phyloP scores from a whole-genome alignment of 2,113 vertebrate genomes.

The Cricetomys ansorgei region DNA sequence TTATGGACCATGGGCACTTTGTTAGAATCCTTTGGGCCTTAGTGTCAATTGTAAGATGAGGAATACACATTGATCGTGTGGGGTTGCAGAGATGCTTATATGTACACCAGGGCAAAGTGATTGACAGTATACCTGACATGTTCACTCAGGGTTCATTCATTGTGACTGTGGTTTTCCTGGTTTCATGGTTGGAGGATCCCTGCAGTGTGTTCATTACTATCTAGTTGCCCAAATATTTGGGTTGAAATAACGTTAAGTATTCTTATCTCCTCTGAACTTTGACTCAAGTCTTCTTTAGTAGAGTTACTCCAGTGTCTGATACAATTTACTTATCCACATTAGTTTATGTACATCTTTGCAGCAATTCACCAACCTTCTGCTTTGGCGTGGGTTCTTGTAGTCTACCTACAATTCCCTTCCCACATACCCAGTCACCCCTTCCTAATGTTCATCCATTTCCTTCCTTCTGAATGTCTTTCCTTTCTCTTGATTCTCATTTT shows the following conservation, averaged over 20 bases:
- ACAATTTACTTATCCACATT: background rate
- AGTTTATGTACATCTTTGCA: background rate
- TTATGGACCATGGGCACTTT: background rate
- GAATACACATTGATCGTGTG: background rate
- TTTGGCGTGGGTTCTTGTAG: background rate
- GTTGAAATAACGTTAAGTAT: background rate
- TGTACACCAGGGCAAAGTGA: background rate
- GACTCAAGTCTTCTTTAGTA: background rate
- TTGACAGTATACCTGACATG: background rate
- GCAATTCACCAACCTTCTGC: background rate
- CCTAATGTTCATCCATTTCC: background rate
- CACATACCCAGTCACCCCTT: background rate
- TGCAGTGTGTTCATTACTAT: background rate
- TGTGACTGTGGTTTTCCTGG: background rate
- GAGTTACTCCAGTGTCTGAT: background rate
- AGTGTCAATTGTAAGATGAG: background rate
- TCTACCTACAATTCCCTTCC: background rate
- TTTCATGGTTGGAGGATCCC: background rate
- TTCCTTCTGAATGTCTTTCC: background rate
- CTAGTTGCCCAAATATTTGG: background rate
- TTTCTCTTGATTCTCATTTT: conserved; percentile 20
- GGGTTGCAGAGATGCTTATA: background rate
- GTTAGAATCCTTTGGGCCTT: background rate
- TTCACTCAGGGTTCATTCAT: background rate
- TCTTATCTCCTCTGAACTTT: background rate